These are phyloP conservation scores for Drosophila austrosaltans DNA, from an alignment of 2,888 invertebrate genomes.

Conservation along the genomic window DNA sequence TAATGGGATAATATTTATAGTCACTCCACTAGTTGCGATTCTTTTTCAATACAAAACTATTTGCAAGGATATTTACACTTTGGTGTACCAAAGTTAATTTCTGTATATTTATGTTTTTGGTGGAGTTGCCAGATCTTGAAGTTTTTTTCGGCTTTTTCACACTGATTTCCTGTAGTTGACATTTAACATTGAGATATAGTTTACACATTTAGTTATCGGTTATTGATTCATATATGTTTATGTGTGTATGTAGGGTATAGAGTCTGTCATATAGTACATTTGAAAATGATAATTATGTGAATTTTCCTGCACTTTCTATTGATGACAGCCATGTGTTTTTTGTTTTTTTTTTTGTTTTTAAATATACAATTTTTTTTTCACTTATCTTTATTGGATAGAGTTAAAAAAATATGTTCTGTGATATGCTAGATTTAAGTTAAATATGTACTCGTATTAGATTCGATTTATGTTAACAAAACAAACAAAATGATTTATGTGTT, in stretches of 20 bases:
- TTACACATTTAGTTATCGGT: constrained; percentile 25
- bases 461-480: constrained; percentile 2
- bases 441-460: constrained; percentile 9
- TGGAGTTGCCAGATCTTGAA: too few species aligned
- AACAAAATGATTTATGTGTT: constrained; percentile 13
- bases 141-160: constrained; percentile 24
- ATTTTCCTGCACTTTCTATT: constrained; percentile 45
- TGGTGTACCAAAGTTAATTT: background rate
- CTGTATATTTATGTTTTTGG: background rate
- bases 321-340: constrained; percentile 49
- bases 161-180: constrained; percentile 55
- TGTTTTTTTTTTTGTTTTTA: too few species aligned
- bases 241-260: constrained; percentile 5
- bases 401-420: constrained; percentile 57
- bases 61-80: background rate
- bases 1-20: too few species aligned
- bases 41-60: too few species aligned
- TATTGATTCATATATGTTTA: constrained; percentile 24
- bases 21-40: too few species aligned
- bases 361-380: constrained; percentile 18
- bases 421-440: constrained; percentile 37
- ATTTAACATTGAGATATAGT: constrained; percentile 50
- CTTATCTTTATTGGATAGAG: constrained; percentile 31
- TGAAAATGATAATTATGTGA: background rate
- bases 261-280: constrained; percentile 21